Evolutionary conservation across 2,888 invertebrate species (phyloP).

Genomic region (Synanthedon vespiformis): DNA sequence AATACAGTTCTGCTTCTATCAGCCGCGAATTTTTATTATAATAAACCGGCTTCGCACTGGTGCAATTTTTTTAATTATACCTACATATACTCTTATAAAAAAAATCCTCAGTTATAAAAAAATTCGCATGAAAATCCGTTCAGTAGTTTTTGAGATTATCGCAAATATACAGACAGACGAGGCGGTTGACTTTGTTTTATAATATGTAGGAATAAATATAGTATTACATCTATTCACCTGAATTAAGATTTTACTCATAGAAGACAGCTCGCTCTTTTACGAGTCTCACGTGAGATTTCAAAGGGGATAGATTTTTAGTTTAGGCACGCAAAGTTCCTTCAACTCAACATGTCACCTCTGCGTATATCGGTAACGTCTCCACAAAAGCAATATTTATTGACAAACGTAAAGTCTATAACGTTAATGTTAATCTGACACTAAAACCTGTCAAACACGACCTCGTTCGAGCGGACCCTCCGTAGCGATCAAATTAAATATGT

Average conservation of each 20-base stretch:
- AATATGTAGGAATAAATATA: too few species aligned
- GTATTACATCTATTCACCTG: too few species aligned
- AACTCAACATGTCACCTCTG: constrained; percentile 55
- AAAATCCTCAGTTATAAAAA: too few species aligned
- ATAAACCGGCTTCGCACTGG: too few species aligned
- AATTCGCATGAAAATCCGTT: too few species aligned
- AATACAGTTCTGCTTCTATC: too few species aligned
- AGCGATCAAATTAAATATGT: constrained; percentile 71
- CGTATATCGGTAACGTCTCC: constrained; percentile 22
- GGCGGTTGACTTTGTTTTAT: too few species aligned
- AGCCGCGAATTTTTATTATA: too few species aligned
- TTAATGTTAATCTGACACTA: constrained; percentile 67
- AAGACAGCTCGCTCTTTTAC: constrained; percentile 61
- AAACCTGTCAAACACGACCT: constrained; percentile 64
- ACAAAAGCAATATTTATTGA: constrained; percentile 41
- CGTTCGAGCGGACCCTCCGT: constrained; percentile 51
- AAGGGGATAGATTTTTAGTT: constrained; percentile 55
- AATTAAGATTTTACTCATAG: constrained; percentile 47
- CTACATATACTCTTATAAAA: too few species aligned
- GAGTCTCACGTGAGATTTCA: constrained; percentile 45
- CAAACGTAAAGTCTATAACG: constrained; percentile 50
- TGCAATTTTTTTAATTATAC: too few species aligned
- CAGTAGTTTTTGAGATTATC: too few species aligned
- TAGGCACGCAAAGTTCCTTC: constrained; percentile 39
- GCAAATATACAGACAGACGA: too few species aligned